A percentile compares a stretch with the other conserved stretches of the same genome.
Conservation (phyloP, 2,113 vertebrate species). For the Prionailurus bengalensis region DNA sequence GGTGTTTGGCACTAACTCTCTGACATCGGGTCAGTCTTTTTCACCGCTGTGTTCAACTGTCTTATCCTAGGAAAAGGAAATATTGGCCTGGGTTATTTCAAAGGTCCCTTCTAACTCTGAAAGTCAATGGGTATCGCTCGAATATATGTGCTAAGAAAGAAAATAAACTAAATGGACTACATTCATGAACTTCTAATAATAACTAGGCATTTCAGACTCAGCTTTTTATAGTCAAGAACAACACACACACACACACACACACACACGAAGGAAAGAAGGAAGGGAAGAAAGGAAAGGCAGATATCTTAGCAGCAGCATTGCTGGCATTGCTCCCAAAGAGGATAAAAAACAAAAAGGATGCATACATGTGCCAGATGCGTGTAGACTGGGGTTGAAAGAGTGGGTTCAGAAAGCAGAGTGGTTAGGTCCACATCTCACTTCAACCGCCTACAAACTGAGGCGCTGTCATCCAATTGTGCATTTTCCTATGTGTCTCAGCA, state of each 20-base stretch:
- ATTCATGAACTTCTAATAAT: background rate
- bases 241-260: background rate
- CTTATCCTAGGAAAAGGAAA: background rate
- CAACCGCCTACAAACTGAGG: background rate
- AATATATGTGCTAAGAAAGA: background rate
- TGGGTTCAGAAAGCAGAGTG: background rate
- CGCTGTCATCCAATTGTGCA: background rate
- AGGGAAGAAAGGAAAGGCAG: rapidly evolving
- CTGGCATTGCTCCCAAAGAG: background rate
- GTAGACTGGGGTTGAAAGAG: background rate
- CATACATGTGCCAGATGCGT: background rate
- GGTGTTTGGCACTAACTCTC: background rate
- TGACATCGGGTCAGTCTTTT: background rate
- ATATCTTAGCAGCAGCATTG: background rate
- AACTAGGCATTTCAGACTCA: background rate
- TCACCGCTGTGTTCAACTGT: background rate
- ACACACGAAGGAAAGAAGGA: background rate
- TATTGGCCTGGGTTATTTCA: background rate
- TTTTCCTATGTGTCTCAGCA: background rate
- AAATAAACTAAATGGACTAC: background rate
- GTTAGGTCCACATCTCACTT: background rate
- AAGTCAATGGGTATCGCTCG: background rate
- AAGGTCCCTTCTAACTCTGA: background rate
- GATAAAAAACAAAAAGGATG: background rate
- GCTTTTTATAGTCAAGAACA: background rate